A percentile compares a stretch with the other conserved stretches of the same genome.
Conservation (phyloP, 1,140 invertebrate genomes). For the Drosophila ananassae region DNA sequence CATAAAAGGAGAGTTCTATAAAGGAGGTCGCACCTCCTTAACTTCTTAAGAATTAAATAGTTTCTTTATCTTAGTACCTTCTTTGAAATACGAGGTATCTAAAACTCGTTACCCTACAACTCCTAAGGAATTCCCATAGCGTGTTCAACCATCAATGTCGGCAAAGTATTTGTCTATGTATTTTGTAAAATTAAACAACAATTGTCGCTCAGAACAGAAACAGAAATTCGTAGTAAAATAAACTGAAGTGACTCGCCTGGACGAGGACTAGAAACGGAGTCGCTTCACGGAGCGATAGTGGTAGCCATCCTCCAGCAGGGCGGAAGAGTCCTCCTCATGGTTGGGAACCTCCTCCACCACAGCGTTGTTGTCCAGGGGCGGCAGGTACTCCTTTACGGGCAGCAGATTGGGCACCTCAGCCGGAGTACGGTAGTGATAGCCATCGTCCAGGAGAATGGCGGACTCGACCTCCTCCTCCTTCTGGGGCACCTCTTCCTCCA, state of each 20-base stretch:
- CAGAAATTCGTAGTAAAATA: conserved; percentile 50
- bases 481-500: conserved; percentile 40
- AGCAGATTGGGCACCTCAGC: conserved; percentile 52
- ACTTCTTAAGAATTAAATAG: no score
- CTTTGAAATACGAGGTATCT: background rate
- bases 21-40: no score
- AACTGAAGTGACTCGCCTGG: conserved; percentile 1
- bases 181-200: conserved; percentile 71
- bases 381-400: conserved; percentile 58
- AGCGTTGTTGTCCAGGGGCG: conserved; percentile 56
- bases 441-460: conserved; percentile 53
- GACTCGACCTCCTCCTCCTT: conserved; percentile 53
- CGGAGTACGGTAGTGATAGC: conserved; percentile 64
- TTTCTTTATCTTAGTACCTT: no score
- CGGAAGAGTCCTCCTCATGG: conserved; percentile 55
- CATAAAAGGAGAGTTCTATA: no score
- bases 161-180: conserved; percentile 43
- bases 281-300: conserved; percentile 68
- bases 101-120: background rate
- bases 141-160: conserved; percentile 19
- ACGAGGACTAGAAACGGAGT: conserved; percentile 43
- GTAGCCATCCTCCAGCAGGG: conserved; percentile 73
- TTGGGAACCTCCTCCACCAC: conserved; percentile 56
- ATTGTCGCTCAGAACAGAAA: conserved; percentile 58
- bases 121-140: background rate